Base-by-base conservation (phyloP, 2,113 vertebrate species). In the Cheilinus undulatus region DNA sequence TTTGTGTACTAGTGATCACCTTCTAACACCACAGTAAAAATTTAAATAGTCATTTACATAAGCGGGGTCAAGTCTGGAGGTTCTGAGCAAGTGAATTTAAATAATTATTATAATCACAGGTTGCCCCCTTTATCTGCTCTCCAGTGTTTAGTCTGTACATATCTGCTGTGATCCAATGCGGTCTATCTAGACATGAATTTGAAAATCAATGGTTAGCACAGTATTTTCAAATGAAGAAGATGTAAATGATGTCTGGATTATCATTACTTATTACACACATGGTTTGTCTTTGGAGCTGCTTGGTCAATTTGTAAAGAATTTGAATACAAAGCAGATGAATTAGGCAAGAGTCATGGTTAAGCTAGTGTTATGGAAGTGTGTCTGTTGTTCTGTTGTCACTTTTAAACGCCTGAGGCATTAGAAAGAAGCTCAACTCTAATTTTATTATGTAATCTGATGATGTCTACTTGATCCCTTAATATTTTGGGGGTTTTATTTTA, bases 41-140 rank as follows among this genome's bases (percentile, higher is more conserved):
- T 82, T 46, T 52, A 20, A 54, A 78, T 64, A 38, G 34, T 56
- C 5, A 54, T 78, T 68, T 61, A 53, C 74, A 68, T 46, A 15
- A 4, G 13, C 24, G 7, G 49, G 50, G 19, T 3, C 0, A 12
- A 12, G 7, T 27, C 32, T 27, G n/a, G n/a, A n/a, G n/a, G n/a
- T n/a, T n/a, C n/a, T n/a, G n/a, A n/a, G n/a, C n/a, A n/a, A n/a
- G n/a, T n/a, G n/a, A n/a, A n/a, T n/a, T 59, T 23, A 19, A 27
- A 67, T 26, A 0, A 1, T 1, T 12, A 1, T 1, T 12, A 34
- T 34, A 11, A 34, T 7, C 32, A 10, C 32, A 34, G 5, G 30
- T 9, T 2, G 7, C 7, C 19, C 4, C 24, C 24, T 40, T 49
- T 6, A 40, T 28, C 17, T 17, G 12, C 28, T 45, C 17, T 24